A percentile compares a stretch with the other conserved stretches of the same genome.
These are phyloP conservation scores for Volucella bombylans DNA, from an alignment of 2,888 invertebrate genomes.

Conservation along the genomic window DNA sequence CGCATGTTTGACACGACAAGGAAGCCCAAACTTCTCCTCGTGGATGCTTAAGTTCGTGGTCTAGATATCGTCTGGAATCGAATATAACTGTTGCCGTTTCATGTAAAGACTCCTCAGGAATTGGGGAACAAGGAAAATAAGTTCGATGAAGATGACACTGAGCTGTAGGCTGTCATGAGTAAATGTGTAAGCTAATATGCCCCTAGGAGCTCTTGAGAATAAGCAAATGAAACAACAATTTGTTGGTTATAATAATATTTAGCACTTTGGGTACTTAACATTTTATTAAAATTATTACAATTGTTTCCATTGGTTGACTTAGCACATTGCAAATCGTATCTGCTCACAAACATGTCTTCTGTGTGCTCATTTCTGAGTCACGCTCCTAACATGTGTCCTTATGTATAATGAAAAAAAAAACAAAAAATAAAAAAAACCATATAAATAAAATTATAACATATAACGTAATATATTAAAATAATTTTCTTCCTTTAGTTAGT, in stretches of 20 bases:
- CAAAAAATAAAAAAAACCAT: constrained; percentile 23
- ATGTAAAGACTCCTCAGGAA: no score
- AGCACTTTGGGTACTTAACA: constrained; percentile 56
- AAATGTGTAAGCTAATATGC: no score
- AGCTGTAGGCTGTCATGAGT: no score
- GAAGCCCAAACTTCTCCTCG: no score
- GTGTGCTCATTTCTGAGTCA: neutral
- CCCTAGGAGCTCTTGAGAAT: no score
- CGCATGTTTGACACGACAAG: no score
- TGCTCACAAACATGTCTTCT: constrained; percentile 17
- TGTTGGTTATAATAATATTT: constrained; percentile 31
- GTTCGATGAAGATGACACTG: no score
- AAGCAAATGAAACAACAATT: neutral
- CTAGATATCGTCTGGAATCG: no score
- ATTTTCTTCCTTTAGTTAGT: constrained; percentile 36
- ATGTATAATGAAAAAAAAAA: constrained; percentile 1
- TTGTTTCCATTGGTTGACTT: constrained; percentile 61
- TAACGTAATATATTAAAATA: constrained; percentile 54
- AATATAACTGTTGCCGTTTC: no score
- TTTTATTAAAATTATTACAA: constrained; percentile 64
- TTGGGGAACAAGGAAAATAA: no score
- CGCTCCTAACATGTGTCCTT: constrained; percentile 11
- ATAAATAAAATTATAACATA: constrained; percentile 68
- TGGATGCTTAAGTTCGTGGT: no score
- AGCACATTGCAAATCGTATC: constrained; percentile 54